Percentiles rank a stretch among this genome's conserved stretches.
These are phyloP conservation scores for Sander lucioperca DNA, from an alignment of 2,113 vertebrate genomes.

Conservation along the genomic window DNA sequence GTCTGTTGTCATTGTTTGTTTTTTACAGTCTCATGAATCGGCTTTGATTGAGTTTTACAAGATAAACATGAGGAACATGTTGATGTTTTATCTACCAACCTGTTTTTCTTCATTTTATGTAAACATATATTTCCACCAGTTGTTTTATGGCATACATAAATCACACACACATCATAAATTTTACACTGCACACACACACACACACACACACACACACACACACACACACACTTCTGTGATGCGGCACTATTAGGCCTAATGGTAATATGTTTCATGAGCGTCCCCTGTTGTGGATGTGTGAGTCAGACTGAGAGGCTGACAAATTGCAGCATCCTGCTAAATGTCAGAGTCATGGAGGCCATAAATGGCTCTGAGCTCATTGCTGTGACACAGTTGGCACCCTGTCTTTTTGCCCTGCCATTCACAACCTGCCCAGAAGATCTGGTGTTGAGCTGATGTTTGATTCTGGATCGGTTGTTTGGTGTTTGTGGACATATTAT, in stretches of 20 bases:
- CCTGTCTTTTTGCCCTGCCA: conserved; percentile 49
- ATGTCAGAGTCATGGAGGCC: conserved; percentile 75
- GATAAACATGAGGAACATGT: background rate
- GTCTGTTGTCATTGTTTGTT: conserved; percentile 15
- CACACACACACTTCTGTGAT: conserved; percentile 30
- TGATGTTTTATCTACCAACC: conserved; percentile 5
- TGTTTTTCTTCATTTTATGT: conserved; percentile 45
- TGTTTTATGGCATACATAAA: conserved; percentile 49
- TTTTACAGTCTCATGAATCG: conserved; percentile 8
- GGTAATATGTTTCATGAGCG: conserved; percentile 71
- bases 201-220: background rate
- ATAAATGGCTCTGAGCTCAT: conserved; percentile 74
- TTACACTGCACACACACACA: background rate
- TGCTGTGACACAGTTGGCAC: conserved; percentile 74
- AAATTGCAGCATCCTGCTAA: conserved; percentile 77
- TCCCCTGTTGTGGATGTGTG: conserved; percentile 70
- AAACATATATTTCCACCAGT: conserved; percentile 32
- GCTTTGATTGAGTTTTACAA: conserved; percentile 35
- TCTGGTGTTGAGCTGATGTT: conserved; percentile 55
- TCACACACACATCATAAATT: conserved; percentile 48
- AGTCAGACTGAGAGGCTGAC: conserved; percentile 75
- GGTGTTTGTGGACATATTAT: conserved; percentile 7
- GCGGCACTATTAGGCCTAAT: conserved; percentile 61
- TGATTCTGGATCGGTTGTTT: conserved; percentile 43
- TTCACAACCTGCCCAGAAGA: conserved; percentile 60